These are phyloP conservation scores for Neodiprion pinetum DNA, from an alignment of 1,140 invertebrate genomes.

Conservation along the genomic window DNA sequence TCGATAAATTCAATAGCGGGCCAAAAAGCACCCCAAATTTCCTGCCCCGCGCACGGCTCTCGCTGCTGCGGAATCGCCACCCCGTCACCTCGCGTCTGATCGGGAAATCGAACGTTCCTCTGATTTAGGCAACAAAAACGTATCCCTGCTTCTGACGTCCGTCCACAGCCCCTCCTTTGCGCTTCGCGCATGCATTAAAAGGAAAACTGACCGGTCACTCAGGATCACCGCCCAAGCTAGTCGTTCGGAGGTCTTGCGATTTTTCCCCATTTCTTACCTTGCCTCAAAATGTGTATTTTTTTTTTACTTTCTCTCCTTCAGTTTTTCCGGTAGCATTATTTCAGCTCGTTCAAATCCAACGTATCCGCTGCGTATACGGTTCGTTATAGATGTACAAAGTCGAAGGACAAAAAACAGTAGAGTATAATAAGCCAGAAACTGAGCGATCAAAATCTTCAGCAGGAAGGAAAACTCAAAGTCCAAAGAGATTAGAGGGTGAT, in stretches of 20 bases:
- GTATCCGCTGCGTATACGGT: no score
- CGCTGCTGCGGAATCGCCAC: slow-evolving; percentile 8
- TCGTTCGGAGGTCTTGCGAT: neutral
- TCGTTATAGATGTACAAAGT: no score
- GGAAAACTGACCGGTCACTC: neutral
- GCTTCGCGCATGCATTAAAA: neutral
- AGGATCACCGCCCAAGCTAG: neutral
- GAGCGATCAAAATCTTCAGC: no score
- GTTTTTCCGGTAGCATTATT: no score
- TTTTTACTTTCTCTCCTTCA: no score
- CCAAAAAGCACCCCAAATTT: slow-evolving; percentile 49
- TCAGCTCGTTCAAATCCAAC: no score
- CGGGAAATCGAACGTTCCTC: neutral
- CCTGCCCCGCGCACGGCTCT: slow-evolving; percentile 31
- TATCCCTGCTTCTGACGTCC: slow-evolving; percentile 42
- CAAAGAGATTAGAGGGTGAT: no score
- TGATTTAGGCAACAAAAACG: slow-evolving; percentile 38
- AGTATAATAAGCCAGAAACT: no score
- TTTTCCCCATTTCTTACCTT: neutral
- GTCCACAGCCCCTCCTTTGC: neutral
- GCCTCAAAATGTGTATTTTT: neutral
- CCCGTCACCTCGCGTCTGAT: slow-evolving; percentile 12
- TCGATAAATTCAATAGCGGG: slow-evolving; percentile 53
- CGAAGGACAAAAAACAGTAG: no score
- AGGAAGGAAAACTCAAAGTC: no score